Evolutionary conservation across 1,140 invertebrate genomes (phyloP).

Genomic region (Drosophila sturtevanti): DNA sequence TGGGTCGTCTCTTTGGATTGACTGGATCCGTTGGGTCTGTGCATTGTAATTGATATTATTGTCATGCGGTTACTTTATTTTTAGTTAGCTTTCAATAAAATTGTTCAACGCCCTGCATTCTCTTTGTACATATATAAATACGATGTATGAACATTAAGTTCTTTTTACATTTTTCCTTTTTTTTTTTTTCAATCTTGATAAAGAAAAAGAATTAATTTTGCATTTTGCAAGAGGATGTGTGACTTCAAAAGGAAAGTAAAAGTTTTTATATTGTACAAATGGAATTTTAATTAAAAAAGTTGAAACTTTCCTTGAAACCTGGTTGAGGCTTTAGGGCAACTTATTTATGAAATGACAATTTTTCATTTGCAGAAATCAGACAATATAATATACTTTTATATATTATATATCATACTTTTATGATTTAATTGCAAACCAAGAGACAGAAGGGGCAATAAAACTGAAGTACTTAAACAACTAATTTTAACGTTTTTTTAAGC

Average conservation of each 20-base stretch:
- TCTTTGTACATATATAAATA: conserved; percentile 5
- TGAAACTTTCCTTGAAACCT: background rate
- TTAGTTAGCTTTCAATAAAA: conserved; percentile 64
- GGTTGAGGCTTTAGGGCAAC: background rate
- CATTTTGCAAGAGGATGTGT: conserved; percentile 9
- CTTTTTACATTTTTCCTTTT: background rate
- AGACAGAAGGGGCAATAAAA: no score
- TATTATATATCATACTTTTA: background rate
- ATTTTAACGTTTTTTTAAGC: no score
- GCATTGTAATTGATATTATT: conserved; percentile 76
- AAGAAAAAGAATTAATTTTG: conserved; percentile 25
- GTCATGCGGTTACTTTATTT: conserved; percentile 71
- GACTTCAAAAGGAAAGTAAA: background rate
- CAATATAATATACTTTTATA: no score
- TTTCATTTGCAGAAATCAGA: background rate
- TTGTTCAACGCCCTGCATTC: conserved; percentile 43
- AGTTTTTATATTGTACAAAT: background rate
- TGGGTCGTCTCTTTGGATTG: background rate
- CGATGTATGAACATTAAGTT: conserved; percentile 1
- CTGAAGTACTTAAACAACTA: no score
- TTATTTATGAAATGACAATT: background rate
- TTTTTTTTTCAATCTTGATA: conserved; percentile 29
- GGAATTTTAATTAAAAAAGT: conserved; percentile 4
- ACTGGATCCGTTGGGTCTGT: conserved; percentile 5
- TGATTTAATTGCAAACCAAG: no score